Evolutionary conservation across 2,888 invertebrate genomes (phyloP), one percentile per base, ranked within the genome.

Genomic region (Deilephila elpenor): DNA sequence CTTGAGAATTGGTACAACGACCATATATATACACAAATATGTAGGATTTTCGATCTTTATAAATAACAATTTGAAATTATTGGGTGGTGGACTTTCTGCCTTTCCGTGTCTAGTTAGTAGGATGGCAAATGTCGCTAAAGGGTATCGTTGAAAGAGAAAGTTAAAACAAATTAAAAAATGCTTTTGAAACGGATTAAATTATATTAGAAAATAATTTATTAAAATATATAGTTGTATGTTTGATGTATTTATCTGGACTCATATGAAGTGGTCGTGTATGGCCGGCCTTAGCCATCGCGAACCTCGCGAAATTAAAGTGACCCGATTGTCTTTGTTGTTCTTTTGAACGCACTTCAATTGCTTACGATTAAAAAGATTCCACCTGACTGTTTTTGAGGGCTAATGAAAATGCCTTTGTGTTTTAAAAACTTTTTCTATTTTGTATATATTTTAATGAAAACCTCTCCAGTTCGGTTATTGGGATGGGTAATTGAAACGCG

Each of bases 331-430:
- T 56, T 29, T 67, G 61, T 74, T n/a, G 19, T 67, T 37, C 67
- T 44, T 71, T 6, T 74, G 44, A 73, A 60, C 37, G 56, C 8
- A n/a, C 53, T 67, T 62, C 71, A 71, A 70, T 73, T 73, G 70
- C 71, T 74, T 67, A 61, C 71, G 73, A 76, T 76, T 75, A 75
- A 71, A 76, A 75, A 74, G 64, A 72, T 73, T 76, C 73, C 60
- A 60, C 70, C 73, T 73, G 32, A 70, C 37, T 62, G 71, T 56
- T 32, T 70, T 60, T 60, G 29, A 71, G 59, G 71, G 56, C 71
- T 74, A 71, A 76, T 76, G 76, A 76, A 74, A 76, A 76, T 75
- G 64, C 73, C 70, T 71, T 59, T 59, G 34, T 73, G 44, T 25
- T 71, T 44, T 51, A 0, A 20, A 56, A 72, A 72, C 51, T 64